Conservation (phyloP, 2,888 invertebrate genomes). For the Melinaea menophilus region DNA sequence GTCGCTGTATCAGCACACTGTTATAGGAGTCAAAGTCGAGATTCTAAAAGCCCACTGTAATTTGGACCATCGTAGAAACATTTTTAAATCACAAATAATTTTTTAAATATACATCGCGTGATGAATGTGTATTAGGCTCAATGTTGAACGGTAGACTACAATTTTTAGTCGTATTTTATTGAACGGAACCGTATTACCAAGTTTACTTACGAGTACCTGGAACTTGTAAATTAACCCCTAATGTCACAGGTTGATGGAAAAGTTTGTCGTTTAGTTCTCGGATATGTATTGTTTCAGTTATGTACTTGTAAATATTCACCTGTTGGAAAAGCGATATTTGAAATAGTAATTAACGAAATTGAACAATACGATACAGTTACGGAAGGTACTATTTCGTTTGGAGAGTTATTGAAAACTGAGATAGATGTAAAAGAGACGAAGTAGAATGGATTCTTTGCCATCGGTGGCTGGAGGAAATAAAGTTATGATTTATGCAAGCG, state of each 20-base stretch:
- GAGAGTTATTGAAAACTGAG: constrained; percentile 17
- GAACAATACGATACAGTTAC: not conserved
- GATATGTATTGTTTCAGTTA: not conserved
- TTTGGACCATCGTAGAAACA: no score
- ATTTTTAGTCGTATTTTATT: constrained; percentile 35
- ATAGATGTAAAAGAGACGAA: constrained; percentile 29
- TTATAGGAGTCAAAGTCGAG: no score
- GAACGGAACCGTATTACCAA: constrained; percentile 33
- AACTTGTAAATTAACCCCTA: constrained; percentile 31
- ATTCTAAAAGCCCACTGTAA: no score
- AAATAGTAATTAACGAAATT: not conserved
- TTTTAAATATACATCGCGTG: constrained; percentile 36
- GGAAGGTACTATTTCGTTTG: not conserved
- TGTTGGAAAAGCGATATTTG: not conserved
- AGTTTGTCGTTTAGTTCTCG: not conserved
- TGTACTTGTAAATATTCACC: not conserved
- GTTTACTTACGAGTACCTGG: constrained; percentile 27
- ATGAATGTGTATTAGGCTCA: constrained; percentile 34
- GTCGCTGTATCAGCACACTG: no score
- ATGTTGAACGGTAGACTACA: constrained; percentile 35
- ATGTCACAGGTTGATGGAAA: constrained; percentile 20
- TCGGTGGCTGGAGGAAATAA: constrained; percentile 53
- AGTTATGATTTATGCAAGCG: constrained; percentile 63
- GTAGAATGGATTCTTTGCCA: constrained; percentile 39
- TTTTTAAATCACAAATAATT: constrained; percentile 13